Evolutionary conservation across 2,888 invertebrate genomes (phyloP), one percentile per base, ranked within the genome.

Genomic region (Parapristionchus giblindavisi): DNA sequence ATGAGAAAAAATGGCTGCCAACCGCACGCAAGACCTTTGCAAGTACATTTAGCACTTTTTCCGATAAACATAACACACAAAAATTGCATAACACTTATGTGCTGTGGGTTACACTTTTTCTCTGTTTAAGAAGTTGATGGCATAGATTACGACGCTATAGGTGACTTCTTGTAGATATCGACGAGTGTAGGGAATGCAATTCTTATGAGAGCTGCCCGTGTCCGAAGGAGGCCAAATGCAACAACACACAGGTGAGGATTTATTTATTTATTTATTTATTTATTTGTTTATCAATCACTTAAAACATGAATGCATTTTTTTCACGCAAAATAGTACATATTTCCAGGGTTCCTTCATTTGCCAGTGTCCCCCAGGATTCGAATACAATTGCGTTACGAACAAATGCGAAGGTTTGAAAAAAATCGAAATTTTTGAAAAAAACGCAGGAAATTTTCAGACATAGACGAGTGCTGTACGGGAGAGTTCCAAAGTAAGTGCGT

Each of bases 211-310:
- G 54, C 52, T 74, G 74, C 36, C 74, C 74, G 29, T 74, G 74
- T 54, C 74, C 74, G n/a, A 74, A 65, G 21, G 74, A 74, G n/a
- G 74, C 61, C 5, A 63, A 52, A 40, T 74, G 74, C 65, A 54
- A 38, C 34, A 60, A 74, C 54, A 52, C 40, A 8, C 43, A 72
- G 48, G 63, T 63, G 21, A 58, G n/a, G n/a, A n/a, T n/a, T n/a
- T n/a, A n/a, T n/a, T n/a, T n/a, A n/a, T n/a, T n/a, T n/a, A n/a
- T n/a, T n/a, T n/a, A n/a, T n/a, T n/a, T n/a, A n/a, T n/a, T n/a
- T n/a, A n/a, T n/a, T n/a, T n/a, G n/a, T n/a, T n/a, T n/a, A n/a
- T n/a, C n/a, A n/a, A n/a, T n/a, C n/a, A n/a, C n/a, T n/a, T n/a
- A n/a, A n/a, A n/a, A n/a, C n/a, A n/a, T n/a, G n/a, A n/a, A n/a